These are phyloP conservation scores for Micrastur ruficollis DNA, from an alignment of 2,797 vertebrate genomes.

Conservation along the genomic window DNA sequence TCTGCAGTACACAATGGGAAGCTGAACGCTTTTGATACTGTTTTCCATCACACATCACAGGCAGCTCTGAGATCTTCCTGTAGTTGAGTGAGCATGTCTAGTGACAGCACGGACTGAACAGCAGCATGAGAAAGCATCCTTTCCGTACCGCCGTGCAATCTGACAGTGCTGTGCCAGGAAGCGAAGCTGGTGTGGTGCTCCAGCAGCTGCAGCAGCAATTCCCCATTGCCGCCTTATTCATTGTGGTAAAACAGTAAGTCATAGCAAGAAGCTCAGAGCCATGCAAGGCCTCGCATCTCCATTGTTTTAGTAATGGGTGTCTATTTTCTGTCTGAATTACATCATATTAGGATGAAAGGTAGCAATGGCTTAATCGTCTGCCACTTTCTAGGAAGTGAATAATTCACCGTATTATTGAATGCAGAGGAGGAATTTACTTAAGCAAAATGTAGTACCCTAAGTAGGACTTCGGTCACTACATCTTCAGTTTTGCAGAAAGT, in stretches of 20 bases:
- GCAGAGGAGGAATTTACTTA: not conserved
- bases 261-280: not conserved
- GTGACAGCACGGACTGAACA: not conserved
- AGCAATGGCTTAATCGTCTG: not conserved
- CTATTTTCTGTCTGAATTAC: not conserved
- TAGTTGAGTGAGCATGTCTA: accelerated
- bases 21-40: not conserved
- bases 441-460: not conserved
- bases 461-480: not conserved
- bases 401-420: not conserved
- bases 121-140: not conserved
- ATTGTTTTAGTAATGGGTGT: not conserved
- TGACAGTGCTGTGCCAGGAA: not conserved
- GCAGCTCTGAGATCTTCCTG: not conserved
- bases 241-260: not conserved
- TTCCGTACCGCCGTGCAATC: not conserved
- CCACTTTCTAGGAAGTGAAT: not conserved
- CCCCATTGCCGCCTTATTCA: not conserved
- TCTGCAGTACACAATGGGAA: not conserved
- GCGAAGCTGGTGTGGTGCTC: not conserved
- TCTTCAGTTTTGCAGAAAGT: not conserved
- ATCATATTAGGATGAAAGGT: not conserved
- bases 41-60: not conserved
- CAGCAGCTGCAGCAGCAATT: not conserved
- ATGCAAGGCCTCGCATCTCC: not conserved